Base-by-base conservation (phyloP, 1,140 invertebrate species). In the Piezodorus guildinii region DNA sequence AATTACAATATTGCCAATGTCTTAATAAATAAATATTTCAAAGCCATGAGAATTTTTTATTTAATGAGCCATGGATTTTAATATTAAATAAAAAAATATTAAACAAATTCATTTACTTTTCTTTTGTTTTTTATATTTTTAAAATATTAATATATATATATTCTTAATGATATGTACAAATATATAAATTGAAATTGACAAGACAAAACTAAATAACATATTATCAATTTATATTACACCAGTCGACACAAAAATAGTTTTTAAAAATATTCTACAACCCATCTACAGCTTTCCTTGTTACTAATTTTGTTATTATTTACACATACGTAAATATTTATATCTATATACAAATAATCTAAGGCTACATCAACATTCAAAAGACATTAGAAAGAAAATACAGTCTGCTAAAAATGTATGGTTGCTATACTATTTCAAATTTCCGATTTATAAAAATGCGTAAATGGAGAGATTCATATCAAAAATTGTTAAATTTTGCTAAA, bases 211-310 rank as follows among this genome's bases (percentile, higher is more conserved):
- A 49, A 49, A 49, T 49, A 49, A 19, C 19, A 49, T 6, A 49
- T 5, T 60, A 60, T 16, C 27, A 27, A 60, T 34, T 39, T 60
- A 30, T 27, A 56, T 30, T 17, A 19, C 30, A 27, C 15, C 17
- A 39, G 34, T 39, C 25, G 39, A 34, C 27, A 60, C 19, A 62
- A 62, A 45, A 62, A 62, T 44, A 62, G 19, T 60, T 39, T 34
- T 60, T 30, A 62, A 46, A 43, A 62, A 46, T 62, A 64, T 65
- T 65, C 63, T 43, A 65, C 43, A 60, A 65, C 56, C 63, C 51
- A 65, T 65, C 63, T 49, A 65, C 63, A 30, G n/a, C 52, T 65
- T 23, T 60, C 58, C 63, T 34, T 51, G 6, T 5, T 21, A 49
- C n/a, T 17, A 27, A 58, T 51, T 17, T n/a, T 46, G 49, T 45